Conservation (phyloP, 2,888 invertebrate species). For the Eupeodes luniger region DNA sequence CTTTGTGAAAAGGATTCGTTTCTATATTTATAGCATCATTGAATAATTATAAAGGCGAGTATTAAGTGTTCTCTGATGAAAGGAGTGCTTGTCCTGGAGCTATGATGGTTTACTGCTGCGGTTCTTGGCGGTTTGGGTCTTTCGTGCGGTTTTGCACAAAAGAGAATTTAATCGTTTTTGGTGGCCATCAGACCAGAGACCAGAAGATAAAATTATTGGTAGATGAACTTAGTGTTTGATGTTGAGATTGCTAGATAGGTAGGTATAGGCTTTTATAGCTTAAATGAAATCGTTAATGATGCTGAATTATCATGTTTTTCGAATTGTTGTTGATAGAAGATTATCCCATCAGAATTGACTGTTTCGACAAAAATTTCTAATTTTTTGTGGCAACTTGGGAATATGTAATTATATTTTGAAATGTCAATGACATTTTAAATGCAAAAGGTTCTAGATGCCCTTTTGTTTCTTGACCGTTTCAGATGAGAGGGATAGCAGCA, state of each 20-base stretch:
- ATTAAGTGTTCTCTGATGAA: constrained; percentile 28
- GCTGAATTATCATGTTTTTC: constrained; percentile 52
- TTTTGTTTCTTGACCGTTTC: too few species aligned
- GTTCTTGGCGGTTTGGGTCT: not conserved
- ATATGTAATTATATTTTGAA: constrained; percentile 27
- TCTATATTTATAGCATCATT: constrained; percentile 57
- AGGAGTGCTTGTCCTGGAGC: not conserved
- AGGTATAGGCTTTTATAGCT: not conserved
- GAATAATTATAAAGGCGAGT: constrained; percentile 66
- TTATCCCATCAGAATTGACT: constrained; percentile 31
- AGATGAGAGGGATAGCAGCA: too few species aligned
- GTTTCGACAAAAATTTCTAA: not conserved
- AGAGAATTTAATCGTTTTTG: constrained; percentile 28
- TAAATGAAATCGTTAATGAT: constrained; percentile 60
- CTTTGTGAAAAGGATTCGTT: constrained; percentile 54
- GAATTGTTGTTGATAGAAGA: constrained; percentile 21
- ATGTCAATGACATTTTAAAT: too few species aligned
- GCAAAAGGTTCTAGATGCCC: too few species aligned
- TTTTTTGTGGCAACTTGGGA: constrained; percentile 40
- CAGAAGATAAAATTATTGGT: constrained; percentile 40
- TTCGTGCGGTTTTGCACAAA: constrained; percentile 7
- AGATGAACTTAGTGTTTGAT: constrained; percentile 68
- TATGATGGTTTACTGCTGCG: constrained; percentile 10
- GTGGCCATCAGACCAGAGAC: constrained; percentile 13
- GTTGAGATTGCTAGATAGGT: not conserved